These are phyloP conservation scores for Pseudomyrmex sp. DNA, from an alignment of 1,140 invertebrate species.

Conservation along the genomic window DNA sequence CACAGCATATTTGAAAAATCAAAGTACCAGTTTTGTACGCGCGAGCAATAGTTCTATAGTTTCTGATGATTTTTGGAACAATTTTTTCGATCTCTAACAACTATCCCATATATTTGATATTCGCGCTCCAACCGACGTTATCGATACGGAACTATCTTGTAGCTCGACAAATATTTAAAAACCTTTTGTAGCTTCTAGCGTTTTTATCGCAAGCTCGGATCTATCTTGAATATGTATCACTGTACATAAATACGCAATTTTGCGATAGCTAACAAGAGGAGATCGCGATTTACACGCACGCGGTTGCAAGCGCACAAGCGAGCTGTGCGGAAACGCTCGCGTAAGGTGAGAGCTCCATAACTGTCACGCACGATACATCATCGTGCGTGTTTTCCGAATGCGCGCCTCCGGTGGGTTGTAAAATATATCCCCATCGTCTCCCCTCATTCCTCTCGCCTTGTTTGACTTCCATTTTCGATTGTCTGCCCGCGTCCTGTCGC, in stretches of 20 bases:
- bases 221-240: not conserved
- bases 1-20: no score
- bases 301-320: not conserved
- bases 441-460: slow-evolving; percentile 3
- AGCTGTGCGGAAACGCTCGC: not conserved
- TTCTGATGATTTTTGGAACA: no score
- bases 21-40: slow-evolving; percentile 1
- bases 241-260: not conserved
- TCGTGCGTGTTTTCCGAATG: slow-evolving; percentile 60
- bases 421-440: slow-evolving; percentile 24
- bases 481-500: slow-evolving; percentile 29
- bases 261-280: not conserved
- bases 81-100: no score
- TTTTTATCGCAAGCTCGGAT: not conserved
- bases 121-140: slow-evolving; percentile 10
- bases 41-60: no score
- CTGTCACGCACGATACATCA: slow-evolving; percentile 69
- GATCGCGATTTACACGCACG: not conserved
- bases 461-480: slow-evolving; percentile 69
- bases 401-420: slow-evolving; percentile 40
- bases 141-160: slow-evolving; percentile 24
- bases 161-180: slow-evolving; percentile 24
- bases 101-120: slow-evolving; percentile 1
- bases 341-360: slow-evolving; percentile 67
- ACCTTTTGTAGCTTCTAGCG: not conserved